Percentiles rank a stretch among this genome's conserved stretches.
Evolutionary conservation across 2,797 vertebrate species (phyloP).

Genomic region (Cyclura pinguis): DNA sequence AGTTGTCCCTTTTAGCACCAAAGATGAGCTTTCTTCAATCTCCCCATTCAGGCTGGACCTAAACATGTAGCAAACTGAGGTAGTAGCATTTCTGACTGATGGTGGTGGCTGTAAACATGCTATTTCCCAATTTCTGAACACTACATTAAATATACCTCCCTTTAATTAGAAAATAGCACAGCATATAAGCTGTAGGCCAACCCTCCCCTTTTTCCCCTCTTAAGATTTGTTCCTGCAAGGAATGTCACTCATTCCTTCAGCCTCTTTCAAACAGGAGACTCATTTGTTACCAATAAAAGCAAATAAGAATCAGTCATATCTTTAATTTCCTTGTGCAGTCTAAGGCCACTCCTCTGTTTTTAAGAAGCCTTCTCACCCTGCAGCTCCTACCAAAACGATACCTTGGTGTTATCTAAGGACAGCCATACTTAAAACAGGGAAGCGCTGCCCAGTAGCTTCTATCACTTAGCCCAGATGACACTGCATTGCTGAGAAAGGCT

Average conservation of each 20-base stretch:
- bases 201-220: background rate
- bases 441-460: background rate
- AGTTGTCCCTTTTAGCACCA: background rate
- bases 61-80: background rate
- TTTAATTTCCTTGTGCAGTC: background rate
- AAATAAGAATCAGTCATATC: background rate
- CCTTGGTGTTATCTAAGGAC: conserved; percentile 9
- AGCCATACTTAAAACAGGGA: background rate
- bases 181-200: background rate
- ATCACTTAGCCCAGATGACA: background rate
- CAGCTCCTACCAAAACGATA: background rate
- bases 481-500: background rate
- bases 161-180: background rate
- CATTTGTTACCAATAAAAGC: background rate
- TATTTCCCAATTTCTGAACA: background rate
- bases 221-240: background rate
- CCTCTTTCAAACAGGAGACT: background rate
- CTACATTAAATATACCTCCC: background rate
- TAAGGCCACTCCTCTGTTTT: background rate
- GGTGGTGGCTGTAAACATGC: background rate
- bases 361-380: background rate
- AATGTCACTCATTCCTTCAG: background rate
- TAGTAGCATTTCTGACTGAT: background rate
- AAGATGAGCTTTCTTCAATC: background rate
- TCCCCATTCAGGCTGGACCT: background rate